phyloP scores from a whole-genome alignment of 2,113 vertebrate genomes.

The Barnardius zonarius region DNA sequence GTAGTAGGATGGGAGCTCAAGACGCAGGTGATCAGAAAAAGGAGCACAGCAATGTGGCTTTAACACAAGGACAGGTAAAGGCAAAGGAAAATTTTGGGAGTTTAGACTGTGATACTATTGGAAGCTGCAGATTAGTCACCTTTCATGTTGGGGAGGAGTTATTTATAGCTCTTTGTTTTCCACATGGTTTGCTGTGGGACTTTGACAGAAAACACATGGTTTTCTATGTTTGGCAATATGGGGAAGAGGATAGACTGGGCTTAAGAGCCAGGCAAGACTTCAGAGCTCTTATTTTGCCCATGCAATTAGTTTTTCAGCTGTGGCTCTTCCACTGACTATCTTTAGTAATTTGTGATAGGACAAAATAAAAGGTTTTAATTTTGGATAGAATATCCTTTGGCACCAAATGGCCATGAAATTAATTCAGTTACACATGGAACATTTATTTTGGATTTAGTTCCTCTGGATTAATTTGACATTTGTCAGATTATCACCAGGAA shows the following conservation, averaged over 20 bases:
- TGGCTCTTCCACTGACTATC: background rate
- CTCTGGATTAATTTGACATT: background rate
- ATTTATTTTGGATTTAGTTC: background rate
- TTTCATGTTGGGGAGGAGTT: conserved; percentile 4
- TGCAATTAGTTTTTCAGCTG: background rate
- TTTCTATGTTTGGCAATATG: background rate
- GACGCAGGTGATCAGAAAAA: background rate
- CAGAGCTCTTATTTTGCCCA: background rate
- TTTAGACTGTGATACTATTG: background rate
- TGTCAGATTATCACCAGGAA: background rate
- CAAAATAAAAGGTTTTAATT: background rate
- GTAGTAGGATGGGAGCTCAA: background rate
- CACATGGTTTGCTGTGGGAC: conserved; percentile 7
- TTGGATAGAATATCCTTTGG: background rate
- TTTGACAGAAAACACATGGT: conserved; percentile 41
- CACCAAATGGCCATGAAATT: background rate
- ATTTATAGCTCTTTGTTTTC: conserved; percentile 51
- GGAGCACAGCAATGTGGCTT: background rate
- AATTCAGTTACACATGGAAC: background rate
- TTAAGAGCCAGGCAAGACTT: background rate
- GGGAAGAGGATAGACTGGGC: background rate
- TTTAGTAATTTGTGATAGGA: background rate
- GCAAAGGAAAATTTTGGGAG: background rate
- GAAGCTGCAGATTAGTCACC: background rate
- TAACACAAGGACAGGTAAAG: background rate